A percentile compares a stretch with the other conserved stretches of the same genome.
These are phyloP conservation scores for Drosophila teissieri DNA, from an alignment of 1,140 invertebrate species.

Conservation along the genomic window DNA sequence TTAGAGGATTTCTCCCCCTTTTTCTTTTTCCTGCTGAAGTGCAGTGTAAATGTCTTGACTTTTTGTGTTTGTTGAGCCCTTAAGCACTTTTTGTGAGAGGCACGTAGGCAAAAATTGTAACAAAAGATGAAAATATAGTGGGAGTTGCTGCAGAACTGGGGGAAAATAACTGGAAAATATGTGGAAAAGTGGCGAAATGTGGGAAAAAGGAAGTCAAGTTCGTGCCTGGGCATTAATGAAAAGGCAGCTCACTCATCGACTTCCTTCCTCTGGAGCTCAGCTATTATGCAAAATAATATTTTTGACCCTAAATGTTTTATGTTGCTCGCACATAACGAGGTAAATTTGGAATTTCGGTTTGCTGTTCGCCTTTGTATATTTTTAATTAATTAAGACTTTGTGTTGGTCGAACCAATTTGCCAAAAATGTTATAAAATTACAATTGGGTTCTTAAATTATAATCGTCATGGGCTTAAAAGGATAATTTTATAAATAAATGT, in stretches of 20 bases:
- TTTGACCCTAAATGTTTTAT: conserved; percentile 41
- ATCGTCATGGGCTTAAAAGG: neutral
- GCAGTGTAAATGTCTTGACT: conserved; percentile 83
- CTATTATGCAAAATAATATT: conserved; percentile 49
- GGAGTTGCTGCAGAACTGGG: neutral
- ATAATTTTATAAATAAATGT: neutral
- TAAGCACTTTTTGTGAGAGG: conserved; percentile 60
- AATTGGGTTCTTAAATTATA: neutral
- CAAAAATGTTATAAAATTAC: conserved; percentile 17
- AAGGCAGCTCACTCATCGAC: conserved; percentile 37
- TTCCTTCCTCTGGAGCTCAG: conserved; percentile 12
- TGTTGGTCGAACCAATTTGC: neutral
- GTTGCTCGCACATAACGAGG: conserved; percentile 4
- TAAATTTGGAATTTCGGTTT: neutral
- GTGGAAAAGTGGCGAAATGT: neutral
- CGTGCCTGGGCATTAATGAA: conserved; percentile 58
- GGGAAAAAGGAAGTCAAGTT: conserved; percentile 30
- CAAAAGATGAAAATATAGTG: conserved; percentile 48
- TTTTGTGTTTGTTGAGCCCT: conserved; percentile 80
- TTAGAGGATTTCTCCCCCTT: conserved; percentile 16
- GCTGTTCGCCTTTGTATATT: conserved; percentile 22
- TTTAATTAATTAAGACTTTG: conserved; percentile 57
- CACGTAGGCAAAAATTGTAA: conserved; percentile 47
- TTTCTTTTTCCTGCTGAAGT: conserved; percentile 42
- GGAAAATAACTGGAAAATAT: conserved; percentile 26